phyloP scores from a whole-genome alignment of 1,140 invertebrate species.

The Meteorus sp. region DNA sequence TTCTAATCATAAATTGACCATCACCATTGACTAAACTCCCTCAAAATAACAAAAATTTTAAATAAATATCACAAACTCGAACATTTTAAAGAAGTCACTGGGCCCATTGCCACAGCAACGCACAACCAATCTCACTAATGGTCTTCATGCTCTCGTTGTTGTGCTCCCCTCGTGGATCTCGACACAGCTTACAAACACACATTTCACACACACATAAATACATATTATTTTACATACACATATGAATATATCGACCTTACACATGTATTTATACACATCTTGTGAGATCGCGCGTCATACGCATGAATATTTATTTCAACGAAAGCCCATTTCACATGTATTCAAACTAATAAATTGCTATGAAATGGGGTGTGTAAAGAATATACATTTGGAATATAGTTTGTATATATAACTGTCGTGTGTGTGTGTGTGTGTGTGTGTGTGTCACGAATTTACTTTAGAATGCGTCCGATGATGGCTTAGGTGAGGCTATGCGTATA shows the following conservation, averaged over 20 bases:
- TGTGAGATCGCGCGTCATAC: no score
- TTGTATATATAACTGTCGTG: background rate
- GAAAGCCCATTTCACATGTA: slow-evolving; percentile 50
- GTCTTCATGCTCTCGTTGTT: slow-evolving; percentile 32
- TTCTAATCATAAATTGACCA: background rate
- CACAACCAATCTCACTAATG: slow-evolving; percentile 54
- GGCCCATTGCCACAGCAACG: slow-evolving; percentile 1
- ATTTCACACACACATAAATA: slow-evolving; percentile 18
- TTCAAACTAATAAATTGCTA: slow-evolving; percentile 53
- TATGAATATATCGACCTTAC: no score
- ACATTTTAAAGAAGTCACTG: slow-evolving; percentile 34
- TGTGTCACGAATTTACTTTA: slow-evolving; percentile 2
- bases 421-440: slow-evolving; percentile 1
- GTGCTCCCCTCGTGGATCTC: slow-evolving; percentile 39
- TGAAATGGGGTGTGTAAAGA: slow-evolving; percentile 3
- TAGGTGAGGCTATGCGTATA: slow-evolving; percentile 1
- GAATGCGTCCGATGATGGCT: slow-evolving; percentile 10
- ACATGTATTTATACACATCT: no score
- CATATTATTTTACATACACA: no score
- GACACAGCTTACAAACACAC: background rate
- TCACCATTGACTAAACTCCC: background rate
- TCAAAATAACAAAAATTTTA: no score
- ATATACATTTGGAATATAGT: background rate
- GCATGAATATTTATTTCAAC: slow-evolving; percentile 45
- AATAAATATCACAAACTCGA: background rate